phyloP scores from a whole-genome alignment of 2,797 vertebrate species.

The Microchirus variegatus region DNA sequence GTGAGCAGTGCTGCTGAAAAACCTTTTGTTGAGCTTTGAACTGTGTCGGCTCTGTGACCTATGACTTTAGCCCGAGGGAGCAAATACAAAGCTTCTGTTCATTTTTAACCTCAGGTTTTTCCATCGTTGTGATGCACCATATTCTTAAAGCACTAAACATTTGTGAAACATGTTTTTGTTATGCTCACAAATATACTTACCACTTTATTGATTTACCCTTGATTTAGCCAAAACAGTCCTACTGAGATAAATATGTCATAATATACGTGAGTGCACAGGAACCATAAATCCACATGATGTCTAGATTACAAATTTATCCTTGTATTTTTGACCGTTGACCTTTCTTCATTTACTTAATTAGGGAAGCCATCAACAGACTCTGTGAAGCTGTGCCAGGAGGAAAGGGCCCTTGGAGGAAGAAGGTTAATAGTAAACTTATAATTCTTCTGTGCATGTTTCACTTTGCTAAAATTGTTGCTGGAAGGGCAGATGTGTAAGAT shows the following conservation, averaged over 20 bases:
- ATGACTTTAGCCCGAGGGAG: constrained; percentile 28
- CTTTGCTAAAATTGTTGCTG: not conserved
- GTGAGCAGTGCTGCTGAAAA: constrained; percentile 20
- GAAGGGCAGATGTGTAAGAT: not conserved
- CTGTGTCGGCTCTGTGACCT: constrained; percentile 31
- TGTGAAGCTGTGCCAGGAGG: constrained; percentile 93
- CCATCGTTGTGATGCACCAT: not conserved
- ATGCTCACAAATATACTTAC: not conserved
- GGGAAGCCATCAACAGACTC: constrained; percentile 96
- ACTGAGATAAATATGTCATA: not conserved
- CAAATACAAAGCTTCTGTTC: constrained; percentile 30
- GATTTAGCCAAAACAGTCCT: no score
- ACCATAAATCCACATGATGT: constrained; percentile 4
- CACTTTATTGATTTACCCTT: not conserved
- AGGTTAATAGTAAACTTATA: constrained; percentile 77
- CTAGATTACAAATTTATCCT: not conserved
- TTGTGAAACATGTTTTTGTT: not conserved
- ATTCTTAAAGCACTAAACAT: not conserved
- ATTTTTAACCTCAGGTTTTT: constrained; percentile 38
- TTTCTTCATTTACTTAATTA: constrained; percentile 61
- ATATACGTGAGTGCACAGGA: not conserved
- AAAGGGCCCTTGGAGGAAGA: constrained; percentile 93
- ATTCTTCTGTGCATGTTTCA: constrained; percentile 12
- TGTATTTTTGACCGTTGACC: constrained; percentile 25
- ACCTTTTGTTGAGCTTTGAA: constrained; percentile 43